A percentile compares a stretch with the other conserved stretches of the same genome.
These are phyloP conservation scores for Agrotis segetum DNA, from an alignment of 2,888 invertebrate genomes.

Conservation along the genomic window DNA sequence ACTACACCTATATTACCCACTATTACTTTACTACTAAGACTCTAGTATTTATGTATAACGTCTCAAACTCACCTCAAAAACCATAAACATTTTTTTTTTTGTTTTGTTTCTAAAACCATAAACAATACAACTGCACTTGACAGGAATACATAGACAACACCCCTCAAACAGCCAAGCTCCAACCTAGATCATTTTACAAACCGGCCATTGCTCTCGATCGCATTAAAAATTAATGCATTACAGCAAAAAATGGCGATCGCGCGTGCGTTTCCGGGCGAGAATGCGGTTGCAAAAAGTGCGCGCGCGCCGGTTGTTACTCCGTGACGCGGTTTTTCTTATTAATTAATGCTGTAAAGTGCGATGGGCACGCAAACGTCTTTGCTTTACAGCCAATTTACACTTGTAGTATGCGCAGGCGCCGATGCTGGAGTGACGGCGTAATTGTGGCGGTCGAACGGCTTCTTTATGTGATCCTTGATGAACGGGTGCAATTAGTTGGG, in stretches of 20 bases:
- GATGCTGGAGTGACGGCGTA: conserved; percentile 28
- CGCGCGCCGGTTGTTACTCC: conserved; percentile 73
- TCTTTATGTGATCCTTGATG: conserved; percentile 22
- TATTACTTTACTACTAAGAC: not conserved
- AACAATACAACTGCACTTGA: conserved; percentile 18
- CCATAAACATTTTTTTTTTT: too few species aligned
- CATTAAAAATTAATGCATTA: conserved; percentile 80
- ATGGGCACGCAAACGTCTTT: conserved; percentile 72
- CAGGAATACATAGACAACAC: conserved; percentile 30
- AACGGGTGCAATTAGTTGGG: conserved; percentile 6
- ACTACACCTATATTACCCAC: not conserved
- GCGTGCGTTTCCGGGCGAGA: conserved; percentile 79
- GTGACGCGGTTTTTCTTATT: conserved; percentile 82
- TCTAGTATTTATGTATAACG: too few species aligned
- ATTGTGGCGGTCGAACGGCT: conserved; percentile 46
- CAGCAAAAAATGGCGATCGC: conserved; percentile 72
- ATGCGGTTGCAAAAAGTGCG: conserved; percentile 73
- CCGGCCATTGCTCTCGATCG: conserved; percentile 78
- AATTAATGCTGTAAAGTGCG: conserved; percentile 73
- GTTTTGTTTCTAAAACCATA: too few species aligned
- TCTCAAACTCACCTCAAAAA: not conserved
- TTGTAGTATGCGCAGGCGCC: conserved; percentile 46
- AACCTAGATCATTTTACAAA: conserved; percentile 68
- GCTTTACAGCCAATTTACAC: conserved; percentile 64
- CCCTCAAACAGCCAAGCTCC: conserved; percentile 36